Evolutionary conservation across 2,113 vertebrate species (phyloP), one percentile per base, ranked within the genome.

Genomic region (Craseonycteris thonglongyai): DNA sequence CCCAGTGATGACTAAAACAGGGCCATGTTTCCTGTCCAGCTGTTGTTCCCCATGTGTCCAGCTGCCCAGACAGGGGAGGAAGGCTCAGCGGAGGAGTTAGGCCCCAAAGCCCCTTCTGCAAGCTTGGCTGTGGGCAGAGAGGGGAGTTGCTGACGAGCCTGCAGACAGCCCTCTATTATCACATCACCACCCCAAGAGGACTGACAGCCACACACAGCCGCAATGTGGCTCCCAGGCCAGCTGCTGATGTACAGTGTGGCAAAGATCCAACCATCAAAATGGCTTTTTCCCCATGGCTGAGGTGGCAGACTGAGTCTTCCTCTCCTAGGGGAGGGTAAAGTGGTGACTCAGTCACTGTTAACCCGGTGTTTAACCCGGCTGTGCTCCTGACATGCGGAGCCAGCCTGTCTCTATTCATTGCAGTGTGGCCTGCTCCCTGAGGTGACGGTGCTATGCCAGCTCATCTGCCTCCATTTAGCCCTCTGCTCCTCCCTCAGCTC

Each of bases 111-210:
- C 28, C 33, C 24, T 72, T 42, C 72, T 54, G 71, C 15, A 88
- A 63, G 35, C 63, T 76, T 75, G 84, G 35, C 76, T 66, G n/a
- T 13, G 3, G 58, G 30, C 45, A 11, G 78, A 89, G 38, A 35
- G 47, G 21, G 14, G 40, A 94, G 61, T 47, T 56, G n/a, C 63
- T 7, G 83, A 90, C 6, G 40, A 88, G 56, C 58, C 49, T 78
- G 45, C 76, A 88, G 81, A 78, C 83, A 90, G 61, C 40, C 47
- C 51, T 94, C 90, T 95, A 59, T 90, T 90, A 95, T 85, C 78
- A 56, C 78, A 33, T 72, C 40, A 56, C 63, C 38, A 61, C 54
- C 88, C 63, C 5, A 7, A 42, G 74, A 92, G 51, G 59, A 89
- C 82, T 71, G 69, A 86, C 82, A 66, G 63, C 58, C 66, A 72